Conservation (phyloP, 2,888 invertebrate species). For the Hofmannophila pseudospretella region DNA sequence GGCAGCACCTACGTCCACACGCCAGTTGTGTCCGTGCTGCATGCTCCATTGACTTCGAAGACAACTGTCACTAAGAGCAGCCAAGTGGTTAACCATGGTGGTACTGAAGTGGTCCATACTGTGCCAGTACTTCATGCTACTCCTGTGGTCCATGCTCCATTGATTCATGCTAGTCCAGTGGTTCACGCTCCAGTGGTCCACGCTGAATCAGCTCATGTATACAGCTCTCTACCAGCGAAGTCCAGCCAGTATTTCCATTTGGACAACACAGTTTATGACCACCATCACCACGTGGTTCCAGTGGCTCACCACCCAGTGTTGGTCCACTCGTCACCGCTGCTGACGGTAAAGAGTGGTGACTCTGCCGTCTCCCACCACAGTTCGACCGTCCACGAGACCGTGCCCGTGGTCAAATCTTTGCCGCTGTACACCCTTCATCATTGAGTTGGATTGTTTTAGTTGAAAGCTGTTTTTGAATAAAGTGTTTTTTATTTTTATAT, state of each 20-base stretch:
- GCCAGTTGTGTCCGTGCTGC: conserved; percentile 17
- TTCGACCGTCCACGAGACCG: conserved; percentile 60
- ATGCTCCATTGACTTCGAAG: conserved; percentile 21
- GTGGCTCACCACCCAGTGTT: conserved; percentile 34
- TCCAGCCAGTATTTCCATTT: conserved; percentile 12
- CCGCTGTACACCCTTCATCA: conserved; percentile 41
- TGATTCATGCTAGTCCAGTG: conserved; percentile 15
- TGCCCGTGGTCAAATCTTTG: conserved; percentile 41
- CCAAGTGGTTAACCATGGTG: conserved; percentile 29
- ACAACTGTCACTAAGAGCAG: conserved; percentile 36
- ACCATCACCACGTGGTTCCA: conserved; percentile 39
- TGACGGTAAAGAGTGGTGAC: conserved; percentile 44
- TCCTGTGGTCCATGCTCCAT: conserved; percentile 2
- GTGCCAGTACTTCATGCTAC: conserved; percentile 17
- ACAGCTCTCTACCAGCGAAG: conserved; percentile 6
- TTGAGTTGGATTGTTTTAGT: conserved; percentile 15
- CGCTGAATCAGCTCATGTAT: conserved; percentile 14
- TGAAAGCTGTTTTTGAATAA: conserved; percentile 1
- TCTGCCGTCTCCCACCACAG: conserved; percentile 71
- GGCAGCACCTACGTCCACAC: conserved; percentile 39
- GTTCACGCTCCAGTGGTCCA: conserved; percentile 22
- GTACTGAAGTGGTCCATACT: conserved; percentile 18
- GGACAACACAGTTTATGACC: conserved; percentile 11
- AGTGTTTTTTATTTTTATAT: not conserved
- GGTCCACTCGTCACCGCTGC: conserved; percentile 32